A percentile compares a stretch with the other conserved stretches of the same genome.
These are phyloP conservation scores for Tinea semifulvella DNA, from an alignment of 2,888 invertebrate species.

Conservation along the genomic window DNA sequence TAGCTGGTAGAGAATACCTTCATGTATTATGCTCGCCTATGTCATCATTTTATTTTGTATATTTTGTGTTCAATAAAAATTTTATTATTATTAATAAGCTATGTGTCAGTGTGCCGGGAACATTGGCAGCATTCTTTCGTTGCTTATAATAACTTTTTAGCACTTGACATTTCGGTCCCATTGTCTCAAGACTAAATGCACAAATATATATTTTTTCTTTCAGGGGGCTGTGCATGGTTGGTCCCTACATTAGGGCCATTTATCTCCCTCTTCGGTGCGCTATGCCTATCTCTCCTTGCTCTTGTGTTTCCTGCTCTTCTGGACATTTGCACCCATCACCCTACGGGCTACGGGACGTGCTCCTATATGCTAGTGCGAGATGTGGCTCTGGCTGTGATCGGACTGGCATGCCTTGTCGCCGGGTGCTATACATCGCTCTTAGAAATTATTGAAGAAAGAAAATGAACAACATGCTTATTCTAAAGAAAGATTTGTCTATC, in stretches of 20 bases:
- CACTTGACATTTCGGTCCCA: too few relatives aligned
- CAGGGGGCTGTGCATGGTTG: constrained; percentile 77
- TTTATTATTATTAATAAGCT: too few relatives aligned
- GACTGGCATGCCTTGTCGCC: constrained; percentile 27
- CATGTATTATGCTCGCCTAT: too few relatives aligned
- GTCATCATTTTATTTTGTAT: too few relatives aligned
- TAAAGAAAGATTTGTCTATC: too few relatives aligned
- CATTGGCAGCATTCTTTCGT: too few relatives aligned
- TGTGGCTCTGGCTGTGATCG: constrained; percentile 27
- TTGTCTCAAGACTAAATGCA: too few relatives aligned
- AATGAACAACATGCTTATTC: too few relatives aligned
- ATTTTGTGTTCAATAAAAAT: too few relatives aligned
- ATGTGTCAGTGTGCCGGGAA: too few relatives aligned
- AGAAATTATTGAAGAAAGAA: constrained; percentile 25
- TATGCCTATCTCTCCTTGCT: constrained; percentile 84
- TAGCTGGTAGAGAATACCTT: too few relatives aligned
- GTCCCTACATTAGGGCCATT: constrained; percentile 83
- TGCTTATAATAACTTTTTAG: too few relatives aligned
- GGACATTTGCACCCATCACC: constrained; percentile 45
- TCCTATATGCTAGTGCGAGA: constrained; percentile 30
- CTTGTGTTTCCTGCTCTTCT: constrained; percentile 80
- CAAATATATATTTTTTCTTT: constrained; percentile 29
- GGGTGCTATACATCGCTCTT: constrained; percentile 36
- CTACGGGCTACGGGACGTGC: constrained; percentile 28
- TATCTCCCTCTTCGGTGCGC: constrained; percentile 83